A percentile compares a stretch with the other conserved stretches of the same genome.
These are phyloP conservation scores for Morone saxatilis DNA, from an alignment of 2,113 vertebrate species.

Conservation along the genomic window DNA sequence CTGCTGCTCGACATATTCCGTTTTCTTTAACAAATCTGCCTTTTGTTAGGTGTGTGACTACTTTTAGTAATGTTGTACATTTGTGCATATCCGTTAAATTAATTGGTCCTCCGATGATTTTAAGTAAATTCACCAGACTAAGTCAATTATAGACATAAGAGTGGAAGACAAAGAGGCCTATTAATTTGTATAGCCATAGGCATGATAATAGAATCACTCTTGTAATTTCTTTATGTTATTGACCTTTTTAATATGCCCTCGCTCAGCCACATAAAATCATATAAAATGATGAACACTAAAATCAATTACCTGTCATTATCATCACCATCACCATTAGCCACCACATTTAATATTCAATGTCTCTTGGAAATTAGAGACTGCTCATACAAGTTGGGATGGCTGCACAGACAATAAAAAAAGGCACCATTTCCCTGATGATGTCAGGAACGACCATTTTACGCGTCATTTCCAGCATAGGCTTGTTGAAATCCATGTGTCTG, in stretches of 20 bases:
- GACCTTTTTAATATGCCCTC: constrained; percentile 2
- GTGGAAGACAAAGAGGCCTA: no score
- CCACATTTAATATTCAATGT: not conserved
- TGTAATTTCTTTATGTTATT: not conserved
- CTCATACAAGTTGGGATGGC: not conserved
- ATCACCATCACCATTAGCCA: not conserved
- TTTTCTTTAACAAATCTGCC: not conserved
- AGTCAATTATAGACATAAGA: not conserved
- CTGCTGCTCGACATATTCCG: not conserved
- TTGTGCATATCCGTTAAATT: not conserved
- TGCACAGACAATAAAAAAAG: not conserved
- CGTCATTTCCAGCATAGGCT: not conserved
- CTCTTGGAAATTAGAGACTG: no score
- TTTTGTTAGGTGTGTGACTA: not conserved
- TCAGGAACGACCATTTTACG: not conserved
- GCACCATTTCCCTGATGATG: not conserved
- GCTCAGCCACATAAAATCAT: not conserved
- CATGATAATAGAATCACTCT: not conserved
- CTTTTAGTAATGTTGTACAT: not conserved
- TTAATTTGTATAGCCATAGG: not conserved
- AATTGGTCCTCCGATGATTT: not conserved
- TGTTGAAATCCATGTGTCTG: constrained; percentile 2
- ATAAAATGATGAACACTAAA: not conserved
- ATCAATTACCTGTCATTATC: not conserved
- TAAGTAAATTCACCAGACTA: not conserved